Evolutionary conservation across 1,140 invertebrate species (phyloP), one percentile per base, ranked within the genome.

Genomic region (Cydia amplana): DNA sequence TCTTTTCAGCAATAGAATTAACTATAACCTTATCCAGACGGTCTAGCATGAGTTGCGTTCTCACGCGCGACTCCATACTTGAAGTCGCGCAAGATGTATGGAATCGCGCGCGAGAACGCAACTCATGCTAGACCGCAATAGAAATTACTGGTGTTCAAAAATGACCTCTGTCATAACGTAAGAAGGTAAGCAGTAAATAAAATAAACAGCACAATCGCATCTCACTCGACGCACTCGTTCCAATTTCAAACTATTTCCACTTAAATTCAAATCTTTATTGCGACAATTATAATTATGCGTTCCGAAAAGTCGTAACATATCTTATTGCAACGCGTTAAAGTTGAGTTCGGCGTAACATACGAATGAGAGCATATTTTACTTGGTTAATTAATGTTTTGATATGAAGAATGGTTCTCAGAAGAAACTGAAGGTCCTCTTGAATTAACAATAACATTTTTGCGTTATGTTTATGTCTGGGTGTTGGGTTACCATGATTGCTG

Each of bases 211-310:
- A 67, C 49, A 72, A 23, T 72, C 46, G 72, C 75, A 74, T 75
- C 74, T 74, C 75, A 74, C 73, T 70, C 74, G 46, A 77, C 79
- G 76, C 78, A 82, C 77, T 67, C 77, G 83, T 84, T 84, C 81
- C 83, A 80, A 84, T 84, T 83, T 83, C 83, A 84, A 83, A 70
- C 65, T 70, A 70, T 86, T 87, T 85, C 84, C 81, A 83, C 82
- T 87, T 85, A 86, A 85, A 85, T 84, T 84, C 82, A 85, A 87
- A 86, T 84, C 80, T 86, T 85, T 83, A 86, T 80, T 81, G 79
- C 74, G 74, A 75, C 79, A 80, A 81, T 73, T 73, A 76, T 72
- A 60, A 74, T 77, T 75, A 43, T 12, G 72, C 32, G 0, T 67
- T 67, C 36, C n/a, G 9, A 60, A 64, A 73, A 78, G 18, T 3